Conservation (phyloP, 2,113 vertebrate species). For the Hyla sarda region DNA sequence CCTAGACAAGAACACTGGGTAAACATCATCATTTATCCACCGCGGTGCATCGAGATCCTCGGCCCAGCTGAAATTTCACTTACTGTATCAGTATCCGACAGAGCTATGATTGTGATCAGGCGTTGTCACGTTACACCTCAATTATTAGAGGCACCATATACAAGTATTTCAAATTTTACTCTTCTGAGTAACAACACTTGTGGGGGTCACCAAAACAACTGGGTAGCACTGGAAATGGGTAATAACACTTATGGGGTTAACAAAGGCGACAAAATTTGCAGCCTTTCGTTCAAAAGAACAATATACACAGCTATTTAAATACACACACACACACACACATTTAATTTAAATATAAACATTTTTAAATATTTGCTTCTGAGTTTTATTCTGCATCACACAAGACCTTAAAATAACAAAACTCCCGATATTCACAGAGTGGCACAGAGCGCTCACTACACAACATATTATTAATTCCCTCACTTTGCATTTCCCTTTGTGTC, state of each 20-base stretch:
- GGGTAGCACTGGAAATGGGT: background rate
- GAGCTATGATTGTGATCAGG: background rate
- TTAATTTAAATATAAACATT: no score
- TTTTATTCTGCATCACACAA: no score
- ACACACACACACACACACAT: no score
- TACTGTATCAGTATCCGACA: background rate
- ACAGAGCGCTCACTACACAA: background rate
- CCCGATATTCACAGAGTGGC: no score
- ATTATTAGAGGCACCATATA: background rate
- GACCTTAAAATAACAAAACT: no score
- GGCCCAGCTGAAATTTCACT: constrained; percentile 17
- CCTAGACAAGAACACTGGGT: constrained; percentile 33
- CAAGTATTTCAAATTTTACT: no score
- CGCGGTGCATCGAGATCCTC: background rate
- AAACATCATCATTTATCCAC: constrained; percentile 48
- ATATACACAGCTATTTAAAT: no score
- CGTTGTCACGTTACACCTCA: background rate
- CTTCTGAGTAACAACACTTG: background rate
- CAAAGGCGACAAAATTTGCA: no score
- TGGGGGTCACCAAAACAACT: background rate
- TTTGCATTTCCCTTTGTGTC: constrained; percentile 14
- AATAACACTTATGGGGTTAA: no score
- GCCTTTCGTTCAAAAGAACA: no score
- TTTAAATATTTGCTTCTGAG: no score
- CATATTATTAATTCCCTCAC: background rate